Conservation (phyloP, 2,888 invertebrate species). For the Hemistola chrysoprasaria region DNA sequence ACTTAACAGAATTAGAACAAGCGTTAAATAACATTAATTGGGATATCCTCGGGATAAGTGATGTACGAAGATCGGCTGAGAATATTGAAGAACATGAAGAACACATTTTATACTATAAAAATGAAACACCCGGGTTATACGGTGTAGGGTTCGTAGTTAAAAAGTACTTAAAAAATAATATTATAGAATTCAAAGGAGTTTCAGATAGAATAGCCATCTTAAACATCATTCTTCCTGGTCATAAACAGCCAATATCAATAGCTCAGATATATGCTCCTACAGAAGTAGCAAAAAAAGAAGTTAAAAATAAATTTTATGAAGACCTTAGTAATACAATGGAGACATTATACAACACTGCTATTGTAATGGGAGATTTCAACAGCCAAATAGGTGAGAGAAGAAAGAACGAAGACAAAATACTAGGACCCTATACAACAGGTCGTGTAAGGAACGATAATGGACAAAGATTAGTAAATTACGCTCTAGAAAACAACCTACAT, state of each 20-base stretch:
- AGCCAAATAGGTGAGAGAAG: constrained; percentile 18
- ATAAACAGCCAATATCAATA: constrained; percentile 12
- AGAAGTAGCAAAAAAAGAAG: constrained; percentile 5
- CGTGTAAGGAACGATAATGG: constrained; percentile 27
- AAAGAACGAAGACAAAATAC: constrained; percentile 19
- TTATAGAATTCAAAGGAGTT: constrained; percentile 15
- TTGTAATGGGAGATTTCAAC: constrained; percentile 27
- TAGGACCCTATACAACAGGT: constrained; percentile 15
- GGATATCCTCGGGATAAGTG: constrained; percentile 17
- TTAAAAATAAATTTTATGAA: constrained; percentile 10
- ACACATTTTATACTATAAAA: constrained; percentile 16
- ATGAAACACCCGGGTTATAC: constrained; percentile 13
- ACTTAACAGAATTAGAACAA: constrained; percentile 13
- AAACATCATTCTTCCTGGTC: constrained; percentile 9
- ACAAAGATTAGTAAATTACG: constrained; percentile 23
- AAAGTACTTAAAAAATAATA: constrained; percentile 10
- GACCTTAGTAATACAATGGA: constrained; percentile 4
- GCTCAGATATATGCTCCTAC: constrained; percentile 18
- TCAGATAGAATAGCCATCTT: constrained; percentile 18
- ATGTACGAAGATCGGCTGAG: too few species aligned
- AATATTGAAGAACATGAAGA: constrained; percentile 12
- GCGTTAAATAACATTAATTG: constrained; percentile 13
- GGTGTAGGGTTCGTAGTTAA: constrained; percentile 17
- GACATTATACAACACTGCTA: constrained; percentile 5
- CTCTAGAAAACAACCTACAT: constrained; percentile 20